These are phyloP conservation scores for Folsomia candida DNA, from an alignment of 2,888 invertebrate species.

Conservation along the genomic window DNA sequence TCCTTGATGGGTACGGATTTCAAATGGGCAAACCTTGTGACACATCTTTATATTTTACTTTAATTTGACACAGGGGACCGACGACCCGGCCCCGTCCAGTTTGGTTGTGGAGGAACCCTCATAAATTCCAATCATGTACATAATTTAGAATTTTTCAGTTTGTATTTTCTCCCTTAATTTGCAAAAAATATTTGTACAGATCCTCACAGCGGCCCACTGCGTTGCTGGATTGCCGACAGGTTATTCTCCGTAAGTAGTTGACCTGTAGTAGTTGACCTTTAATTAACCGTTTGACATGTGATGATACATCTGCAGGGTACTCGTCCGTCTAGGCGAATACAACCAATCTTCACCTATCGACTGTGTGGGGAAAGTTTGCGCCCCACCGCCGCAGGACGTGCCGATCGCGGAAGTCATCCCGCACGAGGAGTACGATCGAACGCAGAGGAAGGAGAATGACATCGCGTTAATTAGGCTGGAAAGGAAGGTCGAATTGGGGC, in stretches of 20 bases:
- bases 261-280: too few relatives aligned
- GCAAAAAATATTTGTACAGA: background rate
- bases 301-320: background rate
- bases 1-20: conserved; percentile 4
- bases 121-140: conserved; percentile 17
- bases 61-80: too few relatives aligned
- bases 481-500: background rate
- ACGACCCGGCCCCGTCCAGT: background rate
- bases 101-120: background rate
- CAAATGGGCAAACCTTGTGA: too few relatives aligned
- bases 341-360: background rate
- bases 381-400: background rate
- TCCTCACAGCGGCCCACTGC: conserved; percentile 34
- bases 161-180: background rate
- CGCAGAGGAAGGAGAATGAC: background rate
- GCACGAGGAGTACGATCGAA: background rate
- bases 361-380: background rate
- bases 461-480: background rate
- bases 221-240: conserved; percentile 27
- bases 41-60: too few relatives aligned
- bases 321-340: background rate
- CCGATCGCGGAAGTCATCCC: background rate
- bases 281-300: too few relatives aligned
- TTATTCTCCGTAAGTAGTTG: conserved; percentile 32
- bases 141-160: background rate